phyloP scores from a whole-genome alignment of 2,113 vertebrate species.

The Daphoenositta chrysoptera region DNA sequence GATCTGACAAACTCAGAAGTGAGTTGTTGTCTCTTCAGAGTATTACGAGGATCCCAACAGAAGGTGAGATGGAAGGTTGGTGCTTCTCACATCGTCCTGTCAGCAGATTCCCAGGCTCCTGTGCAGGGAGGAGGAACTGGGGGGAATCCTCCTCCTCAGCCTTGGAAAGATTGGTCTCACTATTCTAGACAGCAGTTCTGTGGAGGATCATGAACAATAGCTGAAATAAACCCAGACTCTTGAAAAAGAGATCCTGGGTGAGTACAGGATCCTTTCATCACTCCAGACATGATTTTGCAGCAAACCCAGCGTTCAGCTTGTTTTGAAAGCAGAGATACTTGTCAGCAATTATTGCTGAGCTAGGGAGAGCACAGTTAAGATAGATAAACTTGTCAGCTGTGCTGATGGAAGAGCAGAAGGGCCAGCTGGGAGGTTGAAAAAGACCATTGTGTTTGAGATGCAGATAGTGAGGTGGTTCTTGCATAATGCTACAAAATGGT shows the following conservation, averaged over 20 bases:
- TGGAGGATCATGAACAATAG: neutral
- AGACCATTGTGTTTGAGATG: neutral
- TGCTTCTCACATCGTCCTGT: neutral
- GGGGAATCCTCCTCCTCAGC: neutral
- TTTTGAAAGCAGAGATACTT: conserved; percentile 12
- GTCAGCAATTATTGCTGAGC: conserved; percentile 29
- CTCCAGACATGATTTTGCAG: conserved; percentile 12
- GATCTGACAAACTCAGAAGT: neutral
- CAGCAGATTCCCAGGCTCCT: neutral
- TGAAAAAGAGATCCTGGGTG: neutral
- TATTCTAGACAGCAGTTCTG: neutral
- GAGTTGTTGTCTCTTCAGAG: neutral
- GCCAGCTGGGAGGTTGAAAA: neutral
- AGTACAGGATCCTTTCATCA: neutral
- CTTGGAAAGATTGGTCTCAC: accelerated
- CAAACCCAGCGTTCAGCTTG: neutral
- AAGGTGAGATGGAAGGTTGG: neutral
- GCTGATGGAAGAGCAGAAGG: conserved; percentile 17
- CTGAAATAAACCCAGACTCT: neutral
- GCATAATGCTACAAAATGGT: neutral
- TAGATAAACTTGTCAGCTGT: conserved; percentile 19
- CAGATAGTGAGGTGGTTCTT: neutral
- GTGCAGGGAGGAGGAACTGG: neutral
- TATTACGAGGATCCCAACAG: neutral
- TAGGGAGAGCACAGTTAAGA: neutral